Evolutionary conservation across 2,113 vertebrate genomes (phyloP), one percentile per base, ranked within the genome.

Genomic region (Rhinogobius similis): DNA sequence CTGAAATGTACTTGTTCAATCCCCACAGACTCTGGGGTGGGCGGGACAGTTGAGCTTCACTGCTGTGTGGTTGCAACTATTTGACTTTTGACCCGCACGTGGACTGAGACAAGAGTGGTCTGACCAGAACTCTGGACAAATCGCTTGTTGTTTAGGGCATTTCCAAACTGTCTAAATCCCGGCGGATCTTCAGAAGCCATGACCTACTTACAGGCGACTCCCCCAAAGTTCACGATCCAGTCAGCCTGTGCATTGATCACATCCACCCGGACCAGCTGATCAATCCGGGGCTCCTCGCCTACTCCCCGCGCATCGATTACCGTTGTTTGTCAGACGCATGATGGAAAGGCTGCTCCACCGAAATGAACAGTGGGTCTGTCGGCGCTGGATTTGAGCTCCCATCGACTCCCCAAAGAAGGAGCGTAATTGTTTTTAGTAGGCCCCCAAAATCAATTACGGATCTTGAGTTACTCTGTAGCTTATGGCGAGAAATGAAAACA

Each of bases 251-350:
- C 46, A 87, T 86, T 50, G 78, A 85, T 86, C 65, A 32, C 12
- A 13, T 50, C 44, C 44, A 59, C 53, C n/a, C 8, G 59, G 70
- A 73, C 77, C 63, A 55, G 55, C 39, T 70, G 67, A 75, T 80
- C 74, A 81, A 85, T 86, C 38, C 55, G 52, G 64, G 48, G 43
- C 53, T 72, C 69, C 71, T 77, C 80, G 38, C 24, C 52, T 72
- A 32, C 55, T 71, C 67, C 46, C 48, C 21, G 11, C 55, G 21
- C 67, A 88, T 90, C 67, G 89, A 86, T 89, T 78, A 70, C n/a
- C 59, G 36, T 66, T 26, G 20, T 73, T 68, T 73, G 65, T 41
- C 71, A 79, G 67, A 75, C 39, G 16, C 61, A 71, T 76, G 74
- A 73, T 77, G 78, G 65, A 80, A 62, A 62, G 29, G 46, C 52